Base-by-base conservation (phyloP, 2,888 invertebrate genomes). In the Oscheius sp. region DNA sequence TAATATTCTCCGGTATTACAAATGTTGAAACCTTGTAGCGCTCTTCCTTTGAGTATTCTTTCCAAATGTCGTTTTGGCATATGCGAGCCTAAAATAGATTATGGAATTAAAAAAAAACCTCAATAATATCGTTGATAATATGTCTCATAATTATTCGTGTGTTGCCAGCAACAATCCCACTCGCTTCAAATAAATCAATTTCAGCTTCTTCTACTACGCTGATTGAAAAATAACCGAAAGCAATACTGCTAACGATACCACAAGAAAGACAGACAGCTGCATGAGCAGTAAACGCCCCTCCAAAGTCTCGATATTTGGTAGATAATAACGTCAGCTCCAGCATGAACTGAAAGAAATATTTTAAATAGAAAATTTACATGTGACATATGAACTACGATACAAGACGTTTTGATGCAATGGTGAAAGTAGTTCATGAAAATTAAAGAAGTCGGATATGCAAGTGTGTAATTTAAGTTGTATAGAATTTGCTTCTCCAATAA, bases 381-480 rank as follows among this genome's bases (percentile, higher is more conserved):
- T 24, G 65, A 20, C 41, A 65, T 51, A 12, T 45, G 44, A 4
- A 65, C 44, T 38, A 36, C 17, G 12, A 26, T 20, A 9, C 30
- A 56, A 24, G 38, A 38, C 4, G 65, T 54, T 17, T 38, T 24
- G 14, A 65, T 33, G 20, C 22, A 24, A n/a, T 30, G 26, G 4
- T 65, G 65, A 54, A 65, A 65, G 33, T 54, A 65, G 44, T 65
- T 65, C 47, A 49, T 36, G 14, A 54, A 65, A 33, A 65, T 65
- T 20, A 54, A 65, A 17, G 65, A 38, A 28, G 51, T 65, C 14
- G 54, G 44, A 26, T 44, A 65, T 1, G 51, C 17, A 14, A 65
- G 56, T 8, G 26, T 28, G 38, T 54, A 65, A 20, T 30, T 44
- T 6, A 65, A 17, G 24, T 54, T 28, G 49, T 20, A 28, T 12